Evolutionary conservation across 64 coral and sea anemone species (phyloP), one percentile per base, ranked within the genome.

Genomic region (Stichodactyla mertensii): DNA sequence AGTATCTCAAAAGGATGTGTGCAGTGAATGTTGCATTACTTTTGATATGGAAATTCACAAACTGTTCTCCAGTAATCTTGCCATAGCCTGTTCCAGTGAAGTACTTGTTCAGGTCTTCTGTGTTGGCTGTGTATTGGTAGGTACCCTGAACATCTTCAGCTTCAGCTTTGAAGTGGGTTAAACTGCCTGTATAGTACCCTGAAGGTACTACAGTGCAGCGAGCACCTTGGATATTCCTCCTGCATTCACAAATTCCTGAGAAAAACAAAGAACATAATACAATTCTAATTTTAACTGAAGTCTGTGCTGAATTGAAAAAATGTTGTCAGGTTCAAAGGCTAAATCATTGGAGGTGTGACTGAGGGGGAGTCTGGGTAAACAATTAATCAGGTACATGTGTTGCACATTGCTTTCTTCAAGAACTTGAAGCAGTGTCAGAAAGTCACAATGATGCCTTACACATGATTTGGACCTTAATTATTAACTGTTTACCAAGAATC

Each of bases 81-180:
- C 51, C 87, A 57, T 99, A 99, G 18, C 97, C 97, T 88, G 85
- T 90, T 1, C 93, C 97, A 54, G 92, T 95, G 87, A 99, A 98
- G 56, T 78, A 19, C 52, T 86, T 89, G 13, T 83, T 59, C 19
- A 92, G 86, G 22, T 88, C 97, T 52, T 61, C 27, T 24, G 91
- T 85, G 64, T 99, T 90, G 18, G 97, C 89, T 52, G 93, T 93
- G 18, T 87, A 58, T 1, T 58, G 64, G 80, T 92, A 92, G 88
- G 54, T 87, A 60, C 97, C 97, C 16, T 64, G 26, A 14, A 88
- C 84, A 71, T 93, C 60, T 61, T 99, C 97, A 15, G 97, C 97
- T 81, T 99, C 97, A 55, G 85, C 82, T 83, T 90, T 90, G 45
- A 94, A 71, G 27, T 94, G 55, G 57, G 83, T 67, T 20, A 92